Evolutionary conservation across 2,113 vertebrate genomes (phyloP), one percentile per base, ranked within the genome.

Genomic region (Tenrec ecaudatus): DNA sequence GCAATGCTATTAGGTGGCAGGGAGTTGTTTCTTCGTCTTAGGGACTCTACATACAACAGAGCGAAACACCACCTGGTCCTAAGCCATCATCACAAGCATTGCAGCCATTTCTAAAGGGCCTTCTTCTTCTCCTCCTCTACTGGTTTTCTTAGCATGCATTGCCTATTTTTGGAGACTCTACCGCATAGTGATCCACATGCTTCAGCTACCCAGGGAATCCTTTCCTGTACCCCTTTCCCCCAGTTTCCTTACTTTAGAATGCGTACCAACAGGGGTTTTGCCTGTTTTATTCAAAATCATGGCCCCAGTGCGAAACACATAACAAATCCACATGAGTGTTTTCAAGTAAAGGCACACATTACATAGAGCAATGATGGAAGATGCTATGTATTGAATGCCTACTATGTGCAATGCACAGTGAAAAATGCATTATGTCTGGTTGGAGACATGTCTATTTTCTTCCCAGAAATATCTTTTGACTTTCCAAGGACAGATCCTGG

Each of bases 301-400:
- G 33, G 29, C 40, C 27, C 79, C 19, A 77, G 31, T 66, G 53
- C 43, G 71, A 77, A 75, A 11, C 12, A 22, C 20, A 78, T 19
- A n/a, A 3, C n/a, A 81, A 92, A 57, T 9, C 58, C 11, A 79
- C 1, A 77, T 0, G 23, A 58, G 66, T 47, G 47, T 88, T 88
- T 95, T 89, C 25, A 23, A 81, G 69, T 58, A 6, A 89, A 81
- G 22, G 82, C 10, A 68, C 60, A 6, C 58, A 85, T 82, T 83
- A 85, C 38, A 73, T 17, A 77, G 36, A 86, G 6, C 0, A 76
- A 88, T 75, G 69, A 78, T 40, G 36, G 10, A 3, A 76, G 29
- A 19, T 79, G 17, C 0, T 90, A 53, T 79, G 68, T 85, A 36
- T 60, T 73, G 36, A 88, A 25, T 68, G 23, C 16, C 11, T 88